Evolutionary conservation across 2,888 invertebrate genomes (phyloP).

Genomic region (Frankliniella fusca): DNA sequence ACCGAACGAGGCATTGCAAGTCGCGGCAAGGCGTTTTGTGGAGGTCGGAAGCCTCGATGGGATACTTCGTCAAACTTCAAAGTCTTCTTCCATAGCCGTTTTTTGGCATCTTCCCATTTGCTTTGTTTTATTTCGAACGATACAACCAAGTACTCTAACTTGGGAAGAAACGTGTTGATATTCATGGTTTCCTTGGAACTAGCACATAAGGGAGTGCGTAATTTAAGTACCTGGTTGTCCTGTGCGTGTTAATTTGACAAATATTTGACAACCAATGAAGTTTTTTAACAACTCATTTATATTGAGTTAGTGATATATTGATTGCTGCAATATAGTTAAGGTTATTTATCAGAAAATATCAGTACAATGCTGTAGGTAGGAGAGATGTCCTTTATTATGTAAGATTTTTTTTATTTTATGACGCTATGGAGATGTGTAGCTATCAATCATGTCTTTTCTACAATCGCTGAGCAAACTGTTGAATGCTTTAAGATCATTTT

Average conservation of each 20-base stretch:
- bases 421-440: constrained; percentile 24
- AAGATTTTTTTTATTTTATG: constrained; percentile 25
- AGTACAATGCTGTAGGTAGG: constrained; percentile 24
- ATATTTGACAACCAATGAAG: neutral
- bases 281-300: constrained; percentile 10
- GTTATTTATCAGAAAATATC: constrained; percentile 23
- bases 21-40: neutral
- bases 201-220: neutral
- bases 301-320: constrained; percentile 29
- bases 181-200: neutral
- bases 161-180: constrained; percentile 12
- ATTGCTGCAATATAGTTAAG: constrained; percentile 28
- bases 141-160: neutral
- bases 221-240: constrained; percentile 18
- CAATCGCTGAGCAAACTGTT: constrained; percentile 17
- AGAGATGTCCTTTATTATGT: constrained; percentile 20
- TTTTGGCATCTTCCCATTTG: constrained; percentile 20
- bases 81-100: constrained; percentile 23
- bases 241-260: neutral
- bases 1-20: neutral
- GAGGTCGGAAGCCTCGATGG: neutral
- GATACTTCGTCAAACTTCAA: constrained; percentile 8
- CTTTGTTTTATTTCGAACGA: constrained; percentile 6
- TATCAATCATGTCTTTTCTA: constrained; percentile 17
- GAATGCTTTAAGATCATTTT: constrained; percentile 16